Conservation (phyloP, 2,113 vertebrate species). For the Aepyceros melampus region DNA sequence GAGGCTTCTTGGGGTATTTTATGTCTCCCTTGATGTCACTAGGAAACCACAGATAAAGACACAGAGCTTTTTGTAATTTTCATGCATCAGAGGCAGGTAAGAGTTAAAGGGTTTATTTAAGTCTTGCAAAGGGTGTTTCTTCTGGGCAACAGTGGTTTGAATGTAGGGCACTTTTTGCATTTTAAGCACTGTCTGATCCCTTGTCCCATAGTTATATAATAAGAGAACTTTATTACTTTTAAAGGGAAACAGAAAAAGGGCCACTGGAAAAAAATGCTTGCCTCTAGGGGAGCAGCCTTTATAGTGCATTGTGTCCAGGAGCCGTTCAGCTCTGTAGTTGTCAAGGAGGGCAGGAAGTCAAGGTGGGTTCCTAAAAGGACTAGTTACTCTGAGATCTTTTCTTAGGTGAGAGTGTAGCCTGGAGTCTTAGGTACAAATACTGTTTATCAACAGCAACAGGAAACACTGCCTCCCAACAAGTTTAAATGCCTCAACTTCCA, state of each 20-base stretch:
- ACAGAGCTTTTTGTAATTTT: background rate
- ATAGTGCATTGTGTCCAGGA: background rate
- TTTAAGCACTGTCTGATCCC: slow-evolving; percentile 44
- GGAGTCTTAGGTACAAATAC: background rate
- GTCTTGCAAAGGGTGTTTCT: background rate
- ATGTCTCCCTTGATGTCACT: background rate
- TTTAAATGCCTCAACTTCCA: background rate
- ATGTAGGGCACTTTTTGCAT: slow-evolving; percentile 41
- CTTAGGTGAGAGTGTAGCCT: background rate
- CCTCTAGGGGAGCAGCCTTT: background rate
- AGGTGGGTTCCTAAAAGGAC: background rate
- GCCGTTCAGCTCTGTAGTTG: accelerated
- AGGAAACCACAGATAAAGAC: background rate
- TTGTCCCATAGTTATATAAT: slow-evolving; percentile 37
- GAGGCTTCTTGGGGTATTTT: background rate
- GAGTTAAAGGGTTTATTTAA: slow-evolving; percentile 29
- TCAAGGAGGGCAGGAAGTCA: background rate
- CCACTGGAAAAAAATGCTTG: background rate
- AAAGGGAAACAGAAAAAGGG: background rate
- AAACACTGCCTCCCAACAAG: background rate
- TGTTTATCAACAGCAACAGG: background rate
- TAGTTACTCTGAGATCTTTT: background rate
- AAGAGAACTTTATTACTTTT: slow-evolving; percentile 14
- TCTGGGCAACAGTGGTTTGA: background rate
- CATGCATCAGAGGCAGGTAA: background rate